phyloP scores from a whole-genome alignment of 2,113 vertebrate genomes.

The Xenopus borealis region DNA sequence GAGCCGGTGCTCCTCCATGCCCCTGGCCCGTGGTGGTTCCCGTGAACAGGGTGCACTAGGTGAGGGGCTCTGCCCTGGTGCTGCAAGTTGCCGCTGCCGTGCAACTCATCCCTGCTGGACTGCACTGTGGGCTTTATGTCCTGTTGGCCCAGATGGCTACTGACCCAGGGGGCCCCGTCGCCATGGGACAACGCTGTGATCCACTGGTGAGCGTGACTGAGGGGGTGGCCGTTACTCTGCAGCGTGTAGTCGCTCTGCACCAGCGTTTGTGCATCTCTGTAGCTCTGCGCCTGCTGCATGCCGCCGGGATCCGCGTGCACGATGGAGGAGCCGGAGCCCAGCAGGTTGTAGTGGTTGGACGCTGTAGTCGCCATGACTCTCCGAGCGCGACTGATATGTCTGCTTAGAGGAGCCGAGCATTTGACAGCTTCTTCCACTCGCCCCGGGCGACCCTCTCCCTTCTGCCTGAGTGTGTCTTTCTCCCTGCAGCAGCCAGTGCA shows the following conservation, averaged over 20 bases:
- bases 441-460: constrained; percentile 77
- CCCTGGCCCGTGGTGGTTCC: constrained; percentile 77
- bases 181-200: constrained; percentile 91
- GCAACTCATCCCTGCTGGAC: constrained; percentile 71
- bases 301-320: constrained; percentile 86
- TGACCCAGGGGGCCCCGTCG: constrained; percentile 81
- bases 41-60: constrained; percentile 83
- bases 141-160: constrained; percentile 83
- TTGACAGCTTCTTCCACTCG: constrained; percentile 86
- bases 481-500: constrained; percentile 79
- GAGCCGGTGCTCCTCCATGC: constrained; percentile 82
- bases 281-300: constrained; percentile 66
- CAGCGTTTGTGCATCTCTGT: constrained; percentile 86
- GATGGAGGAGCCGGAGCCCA: constrained; percentile 90
- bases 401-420: constrained; percentile 85
- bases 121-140: constrained; percentile 87
- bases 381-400: constrained; percentile 87
- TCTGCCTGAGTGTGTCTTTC: constrained; percentile 51
- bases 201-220: constrained; percentile 97
- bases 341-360: constrained; percentile 94
- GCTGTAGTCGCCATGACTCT: constrained; percentile 97
- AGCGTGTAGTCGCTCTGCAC: constrained; percentile 88
- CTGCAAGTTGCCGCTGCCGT: constrained; percentile 63
- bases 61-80: constrained; percentile 77
- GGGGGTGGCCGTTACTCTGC: constrained; percentile 90